Base-by-base conservation (phyloP, 2,888 invertebrate genomes). In the Drosophila lacicola region DNA sequence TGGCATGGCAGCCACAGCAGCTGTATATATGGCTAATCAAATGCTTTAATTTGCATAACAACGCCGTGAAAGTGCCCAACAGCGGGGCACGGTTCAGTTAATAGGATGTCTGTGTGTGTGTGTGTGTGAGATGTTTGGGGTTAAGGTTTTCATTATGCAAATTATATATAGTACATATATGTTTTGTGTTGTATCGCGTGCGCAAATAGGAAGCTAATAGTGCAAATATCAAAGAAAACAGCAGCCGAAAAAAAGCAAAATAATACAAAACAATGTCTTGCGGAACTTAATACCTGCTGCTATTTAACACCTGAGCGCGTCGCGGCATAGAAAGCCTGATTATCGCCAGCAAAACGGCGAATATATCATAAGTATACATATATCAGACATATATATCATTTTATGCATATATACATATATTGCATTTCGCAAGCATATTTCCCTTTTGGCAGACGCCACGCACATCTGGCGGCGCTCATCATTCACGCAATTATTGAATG, bases 141-240 rank as follows among this genome's bases (percentile, higher is more conserved):
- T 88, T 85, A 85, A 85, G 85, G 88, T 88, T 85, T 85, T 78
- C 75, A 88, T 88, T 88, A 85, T 88, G 88, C 86, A 88, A 85
- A 85, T 85, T 61, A 41, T 19, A 41, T 49, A 36, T 49, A 50
- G 44, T 60, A 55, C 29, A 62, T 17, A 62, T 11, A 37, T 42
- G 34, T 36, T 36, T 55, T 47, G 6, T 14, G 21, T 46, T 49
- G 21, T 37, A 70, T 62, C 66, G 53, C 46, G 60, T 84, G 78
- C 69, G 66, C 65, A 75, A 84, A 88, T 82, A 71, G 82, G 82
- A 88, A 88, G 87, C 78, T 78, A 76, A 78, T 80, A 69, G 76
- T 77, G 80, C 74, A 73, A 82, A 82, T 75, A 75, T 76, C 70
- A 44, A 65, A 29, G 29, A 29, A 29, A 63, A 34, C 42, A 67